Base-by-base conservation (phyloP, 2,888 invertebrate genomes). In the Ectemnius continuus region DNA sequence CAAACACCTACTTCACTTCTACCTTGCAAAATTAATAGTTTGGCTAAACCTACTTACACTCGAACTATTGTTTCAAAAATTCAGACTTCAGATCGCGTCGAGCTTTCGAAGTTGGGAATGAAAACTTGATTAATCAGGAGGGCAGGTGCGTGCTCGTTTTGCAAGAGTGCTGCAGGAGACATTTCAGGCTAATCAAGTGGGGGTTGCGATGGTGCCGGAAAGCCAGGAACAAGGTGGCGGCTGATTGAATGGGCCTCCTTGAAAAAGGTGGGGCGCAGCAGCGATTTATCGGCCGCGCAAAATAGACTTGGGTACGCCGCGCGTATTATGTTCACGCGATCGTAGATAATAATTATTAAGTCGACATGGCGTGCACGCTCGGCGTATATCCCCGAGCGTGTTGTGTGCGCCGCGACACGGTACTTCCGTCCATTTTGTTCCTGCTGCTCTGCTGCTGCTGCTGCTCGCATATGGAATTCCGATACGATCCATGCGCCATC, bases 271-370 rank as follows among this genome's bases (percentile, higher is more conserved):
- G 57, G 14, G 73, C 76, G 76, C 70, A 73, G 59, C 67, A 11
- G 2, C 73, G 63, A 76, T 77, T 36, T 77, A 75, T 71, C 74
- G 70, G 48, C 63, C 61, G 68, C 61, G 59, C 14, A 45, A 62
- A 46, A 46, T 68, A 75, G 63, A 76, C 36, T 23, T 23, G 36
- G 36, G 4, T 8, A 8, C 2, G 36, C 58, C 61, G 66, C 58
- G 61, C 66, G 67, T 70, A 77, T 81, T 81, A 79, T 70, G 68
- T 67, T 81, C 79, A 75, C 80, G 74, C 70, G 76, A 82, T 75
- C 68, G 69, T 80, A 63, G 78, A 80, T 73, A 80, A 76, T 82
- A 80, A 80, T 82, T 82, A 82, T 82, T 75, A 74, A 75, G 36
- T 14, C 61, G 23, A 45, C 58, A 26, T 58, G 46, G 23, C 67